These are phyloP conservation scores for Paralichthys olivaceus DNA, from an alignment of 2,113 vertebrate species.

Conservation along the genomic window DNA sequence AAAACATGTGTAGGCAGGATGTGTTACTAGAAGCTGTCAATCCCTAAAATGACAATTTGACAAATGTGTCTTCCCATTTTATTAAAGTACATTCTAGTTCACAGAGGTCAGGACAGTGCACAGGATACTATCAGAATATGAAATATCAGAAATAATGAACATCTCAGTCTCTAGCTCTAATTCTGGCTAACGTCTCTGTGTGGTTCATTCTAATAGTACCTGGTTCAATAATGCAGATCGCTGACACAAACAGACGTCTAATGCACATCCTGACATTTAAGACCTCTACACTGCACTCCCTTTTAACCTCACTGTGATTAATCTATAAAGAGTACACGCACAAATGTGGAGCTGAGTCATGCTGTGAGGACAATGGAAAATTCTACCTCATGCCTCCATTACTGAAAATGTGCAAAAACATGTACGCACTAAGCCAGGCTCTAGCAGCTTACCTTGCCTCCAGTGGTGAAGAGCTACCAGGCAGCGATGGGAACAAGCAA, in stretches of 20 bases:
- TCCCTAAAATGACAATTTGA: not conserved
- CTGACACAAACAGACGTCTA: conserved; percentile 42
- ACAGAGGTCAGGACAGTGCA: not conserved
- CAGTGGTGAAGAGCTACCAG: conserved; percentile 76
- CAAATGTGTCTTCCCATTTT: not conserved
- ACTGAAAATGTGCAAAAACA: not conserved
- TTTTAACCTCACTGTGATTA: conserved; percentile 6
- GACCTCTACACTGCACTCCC: conserved; percentile 6
- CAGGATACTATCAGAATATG: not conserved
- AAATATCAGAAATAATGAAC: not conserved
- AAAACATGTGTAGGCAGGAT: conserved; percentile 39
- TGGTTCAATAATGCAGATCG: conserved; percentile 55
- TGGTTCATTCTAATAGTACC: conserved; percentile 39
- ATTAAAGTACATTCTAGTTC: not conserved
- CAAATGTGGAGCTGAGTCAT: conserved; percentile 22
- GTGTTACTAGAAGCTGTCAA: conserved; percentile 39
- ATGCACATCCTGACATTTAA: conserved; percentile 28
- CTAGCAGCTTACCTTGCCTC: conserved; percentile 79
- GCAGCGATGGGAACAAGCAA: conserved; percentile 16
- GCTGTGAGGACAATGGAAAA: not conserved
- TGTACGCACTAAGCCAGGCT: not conserved
- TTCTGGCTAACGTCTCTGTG: conserved; percentile 26
- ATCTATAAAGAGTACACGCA: conserved; percentile 1
- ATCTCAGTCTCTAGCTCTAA: not conserved
- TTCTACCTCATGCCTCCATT: not conserved